Conservation (phyloP, 1,140 invertebrate species). For the Drosophila pandora region DNA sequence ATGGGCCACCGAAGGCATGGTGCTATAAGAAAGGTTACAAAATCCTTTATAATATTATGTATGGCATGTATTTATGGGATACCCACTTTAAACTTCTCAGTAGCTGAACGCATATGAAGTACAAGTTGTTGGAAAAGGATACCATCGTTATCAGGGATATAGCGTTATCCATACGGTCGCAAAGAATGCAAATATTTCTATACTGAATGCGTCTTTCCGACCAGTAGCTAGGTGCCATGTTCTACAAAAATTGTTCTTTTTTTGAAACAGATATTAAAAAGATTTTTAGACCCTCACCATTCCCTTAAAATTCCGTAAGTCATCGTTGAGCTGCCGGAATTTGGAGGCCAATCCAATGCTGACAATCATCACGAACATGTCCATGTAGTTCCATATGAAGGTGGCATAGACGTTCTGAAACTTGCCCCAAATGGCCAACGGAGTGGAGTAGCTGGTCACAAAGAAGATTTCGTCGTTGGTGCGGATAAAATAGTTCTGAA, state of each 20-base stretch:
- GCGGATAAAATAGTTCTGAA: conserved; percentile 66
- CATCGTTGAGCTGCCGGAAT: conserved; percentile 76
- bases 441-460: conserved; percentile 54
- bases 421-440: conserved; percentile 67
- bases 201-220: conserved; percentile 74
- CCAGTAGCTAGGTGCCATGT: conserved; percentile 72
- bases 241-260: conserved; percentile 50
- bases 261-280: neutral
- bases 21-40: conserved; percentile 34
- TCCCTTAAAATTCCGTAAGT: conserved; percentile 74
- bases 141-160: conserved; percentile 82
- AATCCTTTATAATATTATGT: neutral
- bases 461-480: conserved; percentile 73
- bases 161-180: conserved; percentile 70
- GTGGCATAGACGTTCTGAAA: conserved; percentile 70
- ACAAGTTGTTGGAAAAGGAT: conserved; percentile 81
- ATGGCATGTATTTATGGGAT: neutral
- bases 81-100: conserved; percentile 74
- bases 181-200: conserved; percentile 75
- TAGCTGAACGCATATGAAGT: conserved; percentile 81
- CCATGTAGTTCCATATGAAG: conserved; percentile 82
- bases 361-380: conserved; percentile 81
- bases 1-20: conserved; percentile 77
- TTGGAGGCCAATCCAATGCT: conserved; percentile 71
- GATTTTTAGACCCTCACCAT: conserved; percentile 75